These are phyloP conservation scores for Bettongia penicillata DNA, from an alignment of 2,113 vertebrate genomes.

Conservation along the genomic window DNA sequence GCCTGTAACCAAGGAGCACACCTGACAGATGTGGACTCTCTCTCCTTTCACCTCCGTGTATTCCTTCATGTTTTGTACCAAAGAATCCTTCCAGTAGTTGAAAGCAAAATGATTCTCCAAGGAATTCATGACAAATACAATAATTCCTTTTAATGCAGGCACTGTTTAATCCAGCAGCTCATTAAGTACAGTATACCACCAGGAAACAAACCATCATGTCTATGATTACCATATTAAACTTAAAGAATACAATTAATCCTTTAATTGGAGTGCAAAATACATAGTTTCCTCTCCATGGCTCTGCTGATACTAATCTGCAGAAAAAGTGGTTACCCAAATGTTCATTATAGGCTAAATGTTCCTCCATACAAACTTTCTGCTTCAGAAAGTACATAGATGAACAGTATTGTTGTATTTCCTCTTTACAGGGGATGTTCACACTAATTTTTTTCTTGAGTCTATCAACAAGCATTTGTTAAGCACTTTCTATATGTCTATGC, in stretches of 20 bases:
- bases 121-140: constrained; percentile 86
- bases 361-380: constrained; percentile 70
- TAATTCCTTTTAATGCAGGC: constrained; percentile 82
- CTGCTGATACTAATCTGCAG: constrained; percentile 60
- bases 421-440: background rate
- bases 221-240: constrained; percentile 76
- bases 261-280: constrained; percentile 75
- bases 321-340: constrained; percentile 66
- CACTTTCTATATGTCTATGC: background rate
- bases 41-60: constrained; percentile 82
- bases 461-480: background rate
- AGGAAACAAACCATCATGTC: constrained; percentile 76
- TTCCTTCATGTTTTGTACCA: constrained; percentile 84
- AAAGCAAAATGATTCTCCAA: constrained; percentile 82
- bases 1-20: constrained; percentile 83
- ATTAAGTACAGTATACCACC: constrained; percentile 74
- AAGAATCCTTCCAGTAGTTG: constrained; percentile 82
- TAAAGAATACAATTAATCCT: constrained; percentile 82
- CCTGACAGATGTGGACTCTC: constrained; percentile 86
- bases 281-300: constrained; percentile 72
- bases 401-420: background rate
- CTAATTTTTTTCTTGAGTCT: background rate
- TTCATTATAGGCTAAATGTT: constrained; percentile 69
- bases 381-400: constrained; percentile 55
- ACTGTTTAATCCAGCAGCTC: constrained; percentile 80